Evolutionary conservation across 2,888 invertebrate genomes (phyloP).

Genomic region (Drosophila prostipennis): DNA sequence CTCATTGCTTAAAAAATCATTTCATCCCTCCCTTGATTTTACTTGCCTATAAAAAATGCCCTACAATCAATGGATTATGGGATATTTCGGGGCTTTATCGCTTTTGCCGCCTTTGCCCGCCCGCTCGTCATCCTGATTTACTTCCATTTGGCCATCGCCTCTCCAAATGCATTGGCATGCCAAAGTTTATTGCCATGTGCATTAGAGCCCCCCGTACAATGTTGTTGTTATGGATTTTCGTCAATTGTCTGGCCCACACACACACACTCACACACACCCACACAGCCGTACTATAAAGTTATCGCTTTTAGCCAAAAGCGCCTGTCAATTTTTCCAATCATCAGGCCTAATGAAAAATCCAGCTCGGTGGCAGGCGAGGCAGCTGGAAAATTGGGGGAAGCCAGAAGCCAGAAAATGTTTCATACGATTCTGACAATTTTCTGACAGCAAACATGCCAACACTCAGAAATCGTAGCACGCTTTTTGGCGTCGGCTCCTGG

Average conservation of each 20-base stretch:
- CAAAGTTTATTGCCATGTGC: conserved; percentile 38
- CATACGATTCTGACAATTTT: conserved; percentile 79
- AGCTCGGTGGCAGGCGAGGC: conserved; percentile 42
- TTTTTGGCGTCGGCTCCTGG: conserved; percentile 36
- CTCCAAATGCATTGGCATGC: conserved; percentile 37
- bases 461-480: conserved; percentile 73
- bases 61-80: no score
- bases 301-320: conserved; percentile 61
- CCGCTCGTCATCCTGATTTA: conserved; percentile 5
- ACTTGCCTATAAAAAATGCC: no score
- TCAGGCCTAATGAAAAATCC: conserved; percentile 74
- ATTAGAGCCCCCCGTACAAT: conserved; percentile 3
- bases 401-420: conserved; percentile 8
- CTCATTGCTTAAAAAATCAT: no score
- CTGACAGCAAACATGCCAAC: conserved; percentile 80
- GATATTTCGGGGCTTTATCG: no score
- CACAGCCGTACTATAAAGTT: conserved; percentile 51
- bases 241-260: conserved; percentile 59
- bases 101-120: no score
- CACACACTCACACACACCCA: conserved; percentile 23
- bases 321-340: conserved; percentile 78
- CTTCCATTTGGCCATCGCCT: conserved; percentile 23
- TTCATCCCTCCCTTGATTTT: no score
- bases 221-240: conserved; percentile 44
- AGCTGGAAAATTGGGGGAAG: conserved; percentile 15